Percentiles rank a stretch among this genome's conserved stretches.
phyloP scores from a whole-genome alignment of 2,797 vertebrate genomes.

The Labeo calbasu region DNA sequence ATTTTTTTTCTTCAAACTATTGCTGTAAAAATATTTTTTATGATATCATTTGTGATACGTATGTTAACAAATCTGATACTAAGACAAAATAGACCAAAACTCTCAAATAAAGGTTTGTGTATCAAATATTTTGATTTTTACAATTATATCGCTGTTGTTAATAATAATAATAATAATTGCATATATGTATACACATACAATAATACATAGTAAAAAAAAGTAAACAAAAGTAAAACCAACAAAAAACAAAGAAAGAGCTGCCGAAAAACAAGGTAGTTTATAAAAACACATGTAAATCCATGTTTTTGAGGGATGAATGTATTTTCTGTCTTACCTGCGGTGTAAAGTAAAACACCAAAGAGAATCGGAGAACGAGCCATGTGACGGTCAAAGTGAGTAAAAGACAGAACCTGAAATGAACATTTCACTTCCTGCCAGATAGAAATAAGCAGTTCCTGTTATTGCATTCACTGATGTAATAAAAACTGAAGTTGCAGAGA shows the following conservation, averaged over 20 bases:
- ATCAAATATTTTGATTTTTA: too few relatives aligned
- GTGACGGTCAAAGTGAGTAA: neutral
- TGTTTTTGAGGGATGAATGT: neutral
- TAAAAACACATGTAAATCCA: neutral
- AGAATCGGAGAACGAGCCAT: neutral
- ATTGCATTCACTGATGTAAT: neutral
- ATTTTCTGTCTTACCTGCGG: conserved; percentile 21
- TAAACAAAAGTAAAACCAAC: too few relatives aligned
- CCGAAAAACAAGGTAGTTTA: neutral
- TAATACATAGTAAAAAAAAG: neutral
- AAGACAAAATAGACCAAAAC: too few relatives aligned
- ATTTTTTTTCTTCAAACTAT: too few relatives aligned
- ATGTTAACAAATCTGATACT: too few relatives aligned
- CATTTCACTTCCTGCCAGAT: neutral
- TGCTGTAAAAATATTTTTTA: too few relatives aligned
- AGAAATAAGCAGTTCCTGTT: neutral
- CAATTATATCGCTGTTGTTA: too few relatives aligned
- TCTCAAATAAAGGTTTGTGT: too few relatives aligned
- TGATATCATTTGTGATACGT: too few relatives aligned
- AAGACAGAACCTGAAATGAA: conserved; percentile 3
- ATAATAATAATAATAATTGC: too few relatives aligned
- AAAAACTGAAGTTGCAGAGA: neutral
- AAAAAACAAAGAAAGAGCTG: neutral
- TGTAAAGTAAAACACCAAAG: conserved; percentile 17
- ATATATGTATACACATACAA: too few relatives aligned